Evolutionary conservation across 2,797 vertebrate species (phyloP).

Genomic region (Cyprinella venusta): DNA sequence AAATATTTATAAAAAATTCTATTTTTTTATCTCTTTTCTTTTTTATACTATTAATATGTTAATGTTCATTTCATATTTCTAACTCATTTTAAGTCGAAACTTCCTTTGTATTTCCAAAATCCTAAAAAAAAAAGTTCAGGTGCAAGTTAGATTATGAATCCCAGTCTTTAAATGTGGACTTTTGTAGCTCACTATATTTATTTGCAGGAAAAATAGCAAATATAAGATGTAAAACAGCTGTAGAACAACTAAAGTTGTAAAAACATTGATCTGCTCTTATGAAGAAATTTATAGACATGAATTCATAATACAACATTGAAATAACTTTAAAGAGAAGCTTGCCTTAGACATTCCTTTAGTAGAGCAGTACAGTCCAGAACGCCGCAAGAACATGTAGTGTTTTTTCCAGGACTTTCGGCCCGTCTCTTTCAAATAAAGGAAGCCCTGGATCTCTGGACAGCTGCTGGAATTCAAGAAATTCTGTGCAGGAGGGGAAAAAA

Average conservation of each 20-base stretch:
- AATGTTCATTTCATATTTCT: not conserved
- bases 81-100: not conserved
- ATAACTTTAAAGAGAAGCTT: slow-evolving; percentile 46
- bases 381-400: slow-evolving; percentile 90
- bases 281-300: not conserved
- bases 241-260: not conserved
- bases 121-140: not conserved
- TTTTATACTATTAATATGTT: not conserved
- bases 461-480: slow-evolving; percentile 96
- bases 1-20: not conserved
- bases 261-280: not conserved
- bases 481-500: slow-evolving; percentile 68
- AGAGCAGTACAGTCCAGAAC: slow-evolving; percentile 95
- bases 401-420: slow-evolving; percentile 97
- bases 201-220: not conserved
- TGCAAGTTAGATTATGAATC: not conserved
- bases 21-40: not conserved
- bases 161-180: not conserved
- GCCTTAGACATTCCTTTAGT: slow-evolving; percentile 98
- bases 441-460: slow-evolving; percentile 97
- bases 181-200: not conserved
- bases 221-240: not conserved
- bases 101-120: not conserved
- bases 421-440: slow-evolving; percentile 91
- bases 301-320: not conserved